A percentile compares a stretch with the other conserved stretches of the same genome.
Conservation (phyloP, 1,140 invertebrate genomes). For the Babylonia areolata region DNA sequence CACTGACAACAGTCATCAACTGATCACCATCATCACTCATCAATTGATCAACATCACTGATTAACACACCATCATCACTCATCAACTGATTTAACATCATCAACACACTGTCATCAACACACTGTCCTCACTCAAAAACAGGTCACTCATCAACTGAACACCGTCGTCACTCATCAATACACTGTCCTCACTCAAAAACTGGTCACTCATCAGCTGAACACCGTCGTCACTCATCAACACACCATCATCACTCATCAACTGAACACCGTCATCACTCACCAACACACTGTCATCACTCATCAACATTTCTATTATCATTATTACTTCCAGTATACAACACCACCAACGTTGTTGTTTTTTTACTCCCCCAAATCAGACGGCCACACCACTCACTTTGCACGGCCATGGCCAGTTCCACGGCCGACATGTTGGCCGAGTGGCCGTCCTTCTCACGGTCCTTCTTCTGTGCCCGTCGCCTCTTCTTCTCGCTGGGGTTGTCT, state of each 20-base stretch:
- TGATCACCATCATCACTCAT: no score
- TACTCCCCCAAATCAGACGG: no score
- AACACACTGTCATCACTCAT: background rate
- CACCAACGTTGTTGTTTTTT: no score
- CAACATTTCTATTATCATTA: conserved; percentile 66
- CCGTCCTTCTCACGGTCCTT: conserved; percentile 72
- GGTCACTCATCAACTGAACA: background rate
- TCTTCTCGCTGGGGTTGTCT: conserved; percentile 79
- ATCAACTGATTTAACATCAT: background rate
- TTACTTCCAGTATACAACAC: no score
- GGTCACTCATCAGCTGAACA: no score
- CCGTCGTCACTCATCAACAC: no score
- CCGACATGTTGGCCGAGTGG: conserved; percentile 72
- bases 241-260: background rate
- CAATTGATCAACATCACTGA: background rate
- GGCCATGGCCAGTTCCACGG: conserved; percentile 69
- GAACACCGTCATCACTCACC: no score
- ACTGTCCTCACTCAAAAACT: background rate
- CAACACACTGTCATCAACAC: no score
- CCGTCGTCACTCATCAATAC: background rate
- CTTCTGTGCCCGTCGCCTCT: conserved; percentile 71
- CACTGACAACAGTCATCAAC: no score
- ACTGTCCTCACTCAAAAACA: background rate
- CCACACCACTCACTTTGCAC: conserved; percentile 65
- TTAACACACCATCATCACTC: background rate